Evolutionary conservation across 2,888 invertebrate species (phyloP).

Genomic region (Lepidochrysops patricia): DNA sequence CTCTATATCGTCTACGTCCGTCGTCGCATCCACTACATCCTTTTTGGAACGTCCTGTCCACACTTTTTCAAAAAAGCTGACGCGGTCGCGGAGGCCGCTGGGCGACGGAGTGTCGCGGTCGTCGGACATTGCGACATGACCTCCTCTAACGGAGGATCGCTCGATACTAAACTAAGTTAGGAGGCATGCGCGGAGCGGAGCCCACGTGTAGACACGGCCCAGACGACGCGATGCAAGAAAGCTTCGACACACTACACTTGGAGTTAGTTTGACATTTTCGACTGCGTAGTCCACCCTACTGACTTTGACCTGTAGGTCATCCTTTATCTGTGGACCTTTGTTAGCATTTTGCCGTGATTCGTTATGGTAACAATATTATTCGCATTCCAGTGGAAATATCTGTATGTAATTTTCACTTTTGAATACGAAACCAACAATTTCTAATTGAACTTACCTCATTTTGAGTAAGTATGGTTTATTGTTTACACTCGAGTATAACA

Average conservation of each 20-base stretch:
- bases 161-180: conserved; percentile 55
- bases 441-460: no score
- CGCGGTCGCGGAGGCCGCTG: conserved; percentile 79
- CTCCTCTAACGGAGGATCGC: conserved; percentile 62
- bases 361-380: no score
- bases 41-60: conserved; percentile 75
- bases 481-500: no score
- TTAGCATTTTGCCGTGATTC: background rate
- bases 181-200: conserved; percentile 40
- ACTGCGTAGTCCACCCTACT: conserved; percentile 21
- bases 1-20: conserved; percentile 77
- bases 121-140: conserved; percentile 71
- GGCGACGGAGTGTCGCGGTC: conserved; percentile 69
- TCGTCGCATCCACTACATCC: conserved; percentile 55
- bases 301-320: conserved; percentile 16
- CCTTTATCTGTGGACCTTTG: background rate
- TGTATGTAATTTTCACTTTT: no score
- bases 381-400: no score
- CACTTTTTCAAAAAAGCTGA: conserved; percentile 86
- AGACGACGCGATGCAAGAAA: conserved; percentile 31
- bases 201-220: conserved; percentile 55
- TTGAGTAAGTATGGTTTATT: no score
- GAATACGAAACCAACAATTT: no score
- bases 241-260: conserved; percentile 14
- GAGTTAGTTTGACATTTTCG: conserved; percentile 17